Evolutionary conservation across 1,140 invertebrate genomes (phyloP), one percentile per base, ranked within the genome.

Genomic region (Danaus plexippus): DNA sequence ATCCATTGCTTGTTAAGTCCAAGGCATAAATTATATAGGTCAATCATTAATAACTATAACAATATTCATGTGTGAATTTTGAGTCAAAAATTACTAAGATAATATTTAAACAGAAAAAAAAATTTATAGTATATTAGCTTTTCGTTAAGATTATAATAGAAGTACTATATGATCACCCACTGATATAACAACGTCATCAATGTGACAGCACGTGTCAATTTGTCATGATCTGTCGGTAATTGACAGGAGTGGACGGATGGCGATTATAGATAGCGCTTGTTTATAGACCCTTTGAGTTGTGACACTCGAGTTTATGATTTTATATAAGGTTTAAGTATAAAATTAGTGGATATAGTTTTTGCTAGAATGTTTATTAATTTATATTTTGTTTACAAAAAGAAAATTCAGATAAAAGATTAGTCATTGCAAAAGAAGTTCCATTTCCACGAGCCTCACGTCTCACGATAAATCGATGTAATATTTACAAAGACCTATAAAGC

Each of bases 351-450:
- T 32, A 0, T 32, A 32, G 22, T 32, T 2, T 32, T 32, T 32
- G 22, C 1, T 32, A 32, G 1, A 32, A 32, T 32, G 22, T 32
- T 32, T 32, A 32, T 32, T 32, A 32, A 32, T 7, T 32, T 32
- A 32, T 32, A 32, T 32, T 32, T 32, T 32, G 22, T 32, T 32
- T 32, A 32, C 22, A 32, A 32, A 32, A 32, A 32, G 22, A 32
- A 32, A 32, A 32, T 32, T 32, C 22, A 32, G 22, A 32, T 32
- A 57, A 57, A 57, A 57, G 47, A 32, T 32, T 32, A 64, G 63
- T 76, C 71, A 69, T 80, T 80, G 77, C 73, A 80, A 83, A 78
- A 81, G 75, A 73, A 64, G 69, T 81, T 79, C 81, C 75, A 75
- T 75, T 78, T 79, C 71, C 75, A 71, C 68, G 71, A 71, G 59